Evolutionary conservation across 1,140 invertebrate species (phyloP), one percentile per base, ranked within the genome.

Genomic region (Anoplophora glabripennis): DNA sequence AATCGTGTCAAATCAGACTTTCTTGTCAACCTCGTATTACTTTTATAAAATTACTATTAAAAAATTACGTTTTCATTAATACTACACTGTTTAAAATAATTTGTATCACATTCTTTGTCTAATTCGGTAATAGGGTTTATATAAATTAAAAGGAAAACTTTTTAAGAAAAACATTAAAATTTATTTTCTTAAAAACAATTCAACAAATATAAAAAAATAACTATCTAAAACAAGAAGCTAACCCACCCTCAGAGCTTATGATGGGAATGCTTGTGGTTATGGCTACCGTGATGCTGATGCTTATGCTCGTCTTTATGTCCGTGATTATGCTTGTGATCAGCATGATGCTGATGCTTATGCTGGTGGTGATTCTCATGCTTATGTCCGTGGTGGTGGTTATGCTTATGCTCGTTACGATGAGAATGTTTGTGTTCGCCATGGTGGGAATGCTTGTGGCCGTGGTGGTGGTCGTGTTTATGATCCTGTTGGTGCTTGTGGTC

Each of bases 341-440:
- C 28, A 7, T 38, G 46, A 33, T 55, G 49, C n/a, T 53, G 15
- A 47, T 55, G 57, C 33, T 65, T 37, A 53, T 57, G 51, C 59
- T 60, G 40, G 47, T 57, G 61, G 1, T 57, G 17, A 1, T 42
- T 42, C 35, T 56, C 42, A 15, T 66, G 57, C 8, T 60, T 61
- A 40, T 66, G 64, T n/a, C 55, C 36, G 45, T 66, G 44, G 21
- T 56, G 49, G 34, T 64, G 61, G 34, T 61, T 53, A 46, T 64
- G 58, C 37, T 57, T 58, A 44, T 67, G 61, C 17, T 66, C 49
- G 14, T 57, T 45, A 5, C 53, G 34, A 44, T 66, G 64, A 11
- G 63, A 56, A 36, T 56, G 34, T 41, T 65, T 49, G 36, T 62
- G 54, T 11, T 52, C 46, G 42, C 57, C 55, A 10, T 47, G 33